Evolutionary conservation across 2,113 vertebrate species (phyloP), one percentile per base, ranked within the genome.

Genomic region (Strigops habroptila): DNA sequence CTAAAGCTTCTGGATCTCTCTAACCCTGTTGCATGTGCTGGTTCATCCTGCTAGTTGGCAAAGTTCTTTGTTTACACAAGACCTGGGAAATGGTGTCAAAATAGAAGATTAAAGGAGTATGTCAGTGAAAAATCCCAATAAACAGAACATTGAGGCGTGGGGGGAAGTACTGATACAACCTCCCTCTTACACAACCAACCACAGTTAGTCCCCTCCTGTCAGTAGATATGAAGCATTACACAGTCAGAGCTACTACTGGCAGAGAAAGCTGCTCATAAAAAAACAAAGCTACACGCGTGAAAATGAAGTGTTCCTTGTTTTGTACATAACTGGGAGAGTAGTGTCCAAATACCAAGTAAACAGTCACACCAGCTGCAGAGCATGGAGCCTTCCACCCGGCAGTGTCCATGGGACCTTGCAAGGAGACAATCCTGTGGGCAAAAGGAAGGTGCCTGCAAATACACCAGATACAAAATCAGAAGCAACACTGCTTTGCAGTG

Each of bases 41-140:
- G 24, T 24, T 89, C 87, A 46, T 69, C 53, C 63, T 49, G 31
- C n/a, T 59, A 55, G 52, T 2, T 91, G 74, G 33, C 67, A 44
- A 33, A 77, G 30, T 16, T 62, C 51, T 82, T 70, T 24, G 43
- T 52, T 65, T 30, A 53, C 79, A 74, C 0, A 3, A 90, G 67
- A 63, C 28, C 51, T 37, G 51, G 51, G 51, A 89, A 86, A 62
- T 0, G 14, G 21, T 65, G 68, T 82, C 91, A 95, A 89, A 97
- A 49, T 0, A n/a, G 62, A 87, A 77, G 80, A 89, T 80, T 71
- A 80, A 86, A 68, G 16, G 65, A 95, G 81, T 2, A 86, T 59
- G 79, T 78, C 71, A 91, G 68, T 57, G 67, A 88, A 95, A 93
- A 80, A 74, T 68, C 44, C 71, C 57, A 81, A 33, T 21, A 59